These are phyloP conservation scores for Accipiter virgatus DNA, from an alignment of 2,113 vertebrate genomes.

Conservation along the genomic window DNA sequence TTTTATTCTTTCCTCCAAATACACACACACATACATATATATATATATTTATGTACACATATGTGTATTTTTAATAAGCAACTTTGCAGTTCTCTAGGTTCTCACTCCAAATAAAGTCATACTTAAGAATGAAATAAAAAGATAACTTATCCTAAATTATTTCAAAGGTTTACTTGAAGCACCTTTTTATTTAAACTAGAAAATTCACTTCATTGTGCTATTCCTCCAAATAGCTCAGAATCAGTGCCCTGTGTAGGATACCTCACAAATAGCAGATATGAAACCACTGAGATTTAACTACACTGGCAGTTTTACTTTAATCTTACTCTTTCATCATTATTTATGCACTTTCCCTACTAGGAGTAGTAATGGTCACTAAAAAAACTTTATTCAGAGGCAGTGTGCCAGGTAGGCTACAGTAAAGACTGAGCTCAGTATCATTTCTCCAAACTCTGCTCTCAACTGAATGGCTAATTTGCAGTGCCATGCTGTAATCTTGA, in stretches of 20 bases:
- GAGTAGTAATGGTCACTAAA: neutral
- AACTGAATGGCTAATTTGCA: neutral
- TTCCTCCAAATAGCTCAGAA: neutral
- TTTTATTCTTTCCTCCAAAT: neutral
- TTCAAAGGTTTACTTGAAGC: neutral
- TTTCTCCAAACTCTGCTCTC: neutral
- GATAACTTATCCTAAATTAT: neutral
- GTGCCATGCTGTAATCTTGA: neutral
- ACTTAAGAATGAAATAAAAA: neutral
- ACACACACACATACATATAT: neutral
- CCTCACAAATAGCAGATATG: neutral
- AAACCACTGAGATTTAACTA: neutral
- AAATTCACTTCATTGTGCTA: neutral
- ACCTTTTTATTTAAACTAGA: neutral
- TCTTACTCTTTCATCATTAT: neutral
- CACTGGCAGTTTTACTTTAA: neutral
- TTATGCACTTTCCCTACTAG: neutral
- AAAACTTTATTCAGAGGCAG: neutral
- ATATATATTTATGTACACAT: neutral
- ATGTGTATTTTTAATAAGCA: neutral
- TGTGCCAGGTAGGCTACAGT: neutral
- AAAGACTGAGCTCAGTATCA: neutral
- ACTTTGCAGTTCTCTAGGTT: neutral
- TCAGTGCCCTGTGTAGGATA: neutral
- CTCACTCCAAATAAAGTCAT: neutral